Percentiles rank a stretch among this genome's conserved stretches.
Conservation (phyloP, 2,797 vertebrate genomes). For the Lophotriccus pileatus region DNA sequence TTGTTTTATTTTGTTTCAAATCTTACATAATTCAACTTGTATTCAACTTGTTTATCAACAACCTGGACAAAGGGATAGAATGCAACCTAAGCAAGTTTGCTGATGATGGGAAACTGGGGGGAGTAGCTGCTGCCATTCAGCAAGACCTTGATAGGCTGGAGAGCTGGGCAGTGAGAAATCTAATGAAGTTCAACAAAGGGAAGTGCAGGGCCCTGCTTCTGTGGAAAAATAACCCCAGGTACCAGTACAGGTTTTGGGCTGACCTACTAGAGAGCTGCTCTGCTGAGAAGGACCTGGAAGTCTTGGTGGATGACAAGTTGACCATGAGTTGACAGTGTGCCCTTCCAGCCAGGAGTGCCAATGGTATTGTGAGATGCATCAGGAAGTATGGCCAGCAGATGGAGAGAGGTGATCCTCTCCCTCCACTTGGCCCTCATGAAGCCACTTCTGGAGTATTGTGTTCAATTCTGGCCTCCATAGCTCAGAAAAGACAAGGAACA, state of each 20-base stretch:
- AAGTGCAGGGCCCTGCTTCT: neutral
- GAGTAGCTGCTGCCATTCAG: neutral
- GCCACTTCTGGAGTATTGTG: neutral
- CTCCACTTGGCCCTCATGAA: too few species aligned
- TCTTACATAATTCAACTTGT: neutral
- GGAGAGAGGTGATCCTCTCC: neutral
- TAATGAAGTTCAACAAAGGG: neutral
- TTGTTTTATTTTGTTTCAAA: neutral
- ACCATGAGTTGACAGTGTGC: neutral
- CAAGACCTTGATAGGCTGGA: fast-evolving
- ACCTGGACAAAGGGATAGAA: fast-evolving
- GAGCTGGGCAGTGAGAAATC: neutral
- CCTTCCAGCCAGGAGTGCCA: neutral
- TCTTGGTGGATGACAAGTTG: neutral
- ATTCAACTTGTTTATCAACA: neutral
- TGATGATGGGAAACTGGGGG: neutral
- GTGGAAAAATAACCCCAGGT: neutral
- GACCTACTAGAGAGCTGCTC: neutral
- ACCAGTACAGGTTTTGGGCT: neutral
- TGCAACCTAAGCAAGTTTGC: neutral
- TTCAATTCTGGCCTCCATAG: neutral
- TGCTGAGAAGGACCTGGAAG: neutral
- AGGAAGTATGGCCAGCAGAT: neutral
- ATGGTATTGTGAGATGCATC: fast-evolving
- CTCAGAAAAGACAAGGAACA: neutral